Conservation (phyloP, 2,113 vertebrate species). For the Plectropomus leopardus region DNA sequence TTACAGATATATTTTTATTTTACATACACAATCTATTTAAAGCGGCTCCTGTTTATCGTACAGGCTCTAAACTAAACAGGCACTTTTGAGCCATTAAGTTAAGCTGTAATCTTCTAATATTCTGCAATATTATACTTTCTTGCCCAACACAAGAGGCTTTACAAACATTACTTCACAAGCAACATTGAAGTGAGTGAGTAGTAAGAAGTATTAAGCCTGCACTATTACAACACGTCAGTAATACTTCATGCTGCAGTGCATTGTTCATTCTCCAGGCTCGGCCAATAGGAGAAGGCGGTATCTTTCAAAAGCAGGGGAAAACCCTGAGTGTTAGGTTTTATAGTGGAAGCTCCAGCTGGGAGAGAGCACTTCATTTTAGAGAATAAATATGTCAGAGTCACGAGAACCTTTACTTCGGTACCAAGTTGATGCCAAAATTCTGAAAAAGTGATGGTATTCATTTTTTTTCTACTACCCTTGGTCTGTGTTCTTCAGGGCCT, state of each 20-base stretch:
- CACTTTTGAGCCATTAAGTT: slow-evolving; percentile 51
- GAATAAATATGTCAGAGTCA: too few relatives aligned
- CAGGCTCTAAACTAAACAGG: slow-evolving; percentile 46
- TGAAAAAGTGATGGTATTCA: too few relatives aligned
- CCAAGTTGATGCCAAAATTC: too few relatives aligned
- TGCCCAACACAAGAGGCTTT: slow-evolving; percentile 41
- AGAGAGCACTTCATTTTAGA: not conserved
- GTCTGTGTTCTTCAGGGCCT: too few relatives aligned
- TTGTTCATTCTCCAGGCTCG: slow-evolving; percentile 32
- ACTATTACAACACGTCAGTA: slow-evolving; percentile 32
- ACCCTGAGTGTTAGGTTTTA: slow-evolving; percentile 54
- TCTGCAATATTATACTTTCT: slow-evolving; percentile 29
- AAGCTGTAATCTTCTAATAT: slow-evolving; percentile 56
- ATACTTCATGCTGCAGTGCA: slow-evolving; percentile 22
- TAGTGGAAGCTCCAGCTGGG: slow-evolving; percentile 1
- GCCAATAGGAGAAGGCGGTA: slow-evolving; percentile 61
- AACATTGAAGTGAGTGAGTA: slow-evolving; percentile 25
- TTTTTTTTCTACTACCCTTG: too few relatives aligned
- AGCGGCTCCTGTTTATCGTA: slow-evolving; percentile 4
- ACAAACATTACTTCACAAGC: slow-evolving; percentile 17
- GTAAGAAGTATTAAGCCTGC: slow-evolving; percentile 17
- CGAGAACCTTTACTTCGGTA: too few relatives aligned
- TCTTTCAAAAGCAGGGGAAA: slow-evolving; percentile 73
- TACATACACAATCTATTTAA: slow-evolving; percentile 26
- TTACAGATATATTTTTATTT: slow-evolving; percentile 38